These are phyloP conservation scores for Myotis findleyi DNA, from an alignment of 2,797 vertebrate species.

Conservation along the genomic window DNA sequence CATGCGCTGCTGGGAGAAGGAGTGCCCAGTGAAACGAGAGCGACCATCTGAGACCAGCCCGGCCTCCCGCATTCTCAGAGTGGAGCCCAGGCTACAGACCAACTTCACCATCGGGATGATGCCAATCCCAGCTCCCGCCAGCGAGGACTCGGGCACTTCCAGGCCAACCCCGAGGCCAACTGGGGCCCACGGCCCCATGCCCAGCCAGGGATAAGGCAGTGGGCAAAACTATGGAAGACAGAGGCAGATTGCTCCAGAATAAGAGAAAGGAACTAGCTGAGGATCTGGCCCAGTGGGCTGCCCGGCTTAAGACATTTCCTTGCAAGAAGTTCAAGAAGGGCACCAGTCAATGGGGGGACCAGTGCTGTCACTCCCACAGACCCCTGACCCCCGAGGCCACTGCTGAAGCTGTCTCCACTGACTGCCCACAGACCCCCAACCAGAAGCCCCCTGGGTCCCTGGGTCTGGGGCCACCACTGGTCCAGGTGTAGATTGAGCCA, in stretches of 20 bases:
- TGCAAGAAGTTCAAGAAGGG: slow-evolving; percentile 94
- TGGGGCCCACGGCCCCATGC: slow-evolving; percentile 96
- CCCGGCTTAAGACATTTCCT: slow-evolving; percentile 88
- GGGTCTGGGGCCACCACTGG: not conserved
- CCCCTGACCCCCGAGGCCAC: rapidly evolving
- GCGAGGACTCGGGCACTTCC: slow-evolving; percentile 93
- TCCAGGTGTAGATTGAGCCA: slow-evolving; percentile 51
- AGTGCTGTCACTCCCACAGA: slow-evolving; percentile 91
- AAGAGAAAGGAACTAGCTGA: slow-evolving; percentile 90
- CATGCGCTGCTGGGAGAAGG: slow-evolving; percentile 96
- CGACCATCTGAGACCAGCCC: slow-evolving; percentile 91
- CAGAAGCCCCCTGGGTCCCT: not conserved
- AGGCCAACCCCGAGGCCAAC: slow-evolving; percentile 95
- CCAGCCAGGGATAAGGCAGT: slow-evolving; percentile 87
- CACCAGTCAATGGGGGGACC: slow-evolving; percentile 87
- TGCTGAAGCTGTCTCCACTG: not conserved
- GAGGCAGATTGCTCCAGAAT: slow-evolving; percentile 90
- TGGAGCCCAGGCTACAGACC: slow-evolving; percentile 92
- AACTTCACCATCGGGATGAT: slow-evolving; percentile 93
- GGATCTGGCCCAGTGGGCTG: slow-evolving; percentile 81
- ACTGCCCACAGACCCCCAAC: not conserved
- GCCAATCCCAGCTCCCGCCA: slow-evolving; percentile 95
- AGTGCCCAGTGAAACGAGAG: slow-evolving; percentile 93
- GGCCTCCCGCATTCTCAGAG: slow-evolving; percentile 91
- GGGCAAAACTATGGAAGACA: slow-evolving; percentile 87